Percentiles rank a stretch among this genome's conserved stretches.
These are phyloP conservation scores for Carollia perspicillata DNA, from an alignment of 2,113 vertebrate species.

Conservation along the genomic window DNA sequence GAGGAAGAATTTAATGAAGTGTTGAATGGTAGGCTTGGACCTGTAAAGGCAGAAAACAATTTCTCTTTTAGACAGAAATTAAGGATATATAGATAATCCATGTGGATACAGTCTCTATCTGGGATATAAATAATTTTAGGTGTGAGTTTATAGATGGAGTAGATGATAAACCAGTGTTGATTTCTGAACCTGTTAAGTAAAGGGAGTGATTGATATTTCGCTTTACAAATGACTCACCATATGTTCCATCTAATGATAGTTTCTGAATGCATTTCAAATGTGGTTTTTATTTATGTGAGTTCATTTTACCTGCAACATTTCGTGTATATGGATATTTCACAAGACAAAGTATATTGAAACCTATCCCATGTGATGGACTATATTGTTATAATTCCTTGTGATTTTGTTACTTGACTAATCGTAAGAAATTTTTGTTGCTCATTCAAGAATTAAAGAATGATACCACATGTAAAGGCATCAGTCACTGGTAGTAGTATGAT, in stretches of 20 bases:
- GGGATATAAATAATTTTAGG: neutral
- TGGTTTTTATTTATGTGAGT: conserved; percentile 21
- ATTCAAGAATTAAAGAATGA: neutral
- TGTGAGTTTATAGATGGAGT: neutral
- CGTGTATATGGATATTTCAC: neutral
- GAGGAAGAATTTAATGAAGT: neutral
- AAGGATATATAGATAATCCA: neutral
- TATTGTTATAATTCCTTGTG: neutral
- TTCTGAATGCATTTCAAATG: neutral
- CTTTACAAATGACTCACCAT: neutral
- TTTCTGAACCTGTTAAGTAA: neutral
- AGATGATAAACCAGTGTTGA: neutral
- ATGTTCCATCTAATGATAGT: neutral
- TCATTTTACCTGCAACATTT: neutral
- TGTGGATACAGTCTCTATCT: neutral
- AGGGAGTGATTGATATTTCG: neutral
- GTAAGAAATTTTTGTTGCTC: neutral
- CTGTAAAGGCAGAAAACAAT: neutral
- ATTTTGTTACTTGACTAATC: conserved; percentile 27
- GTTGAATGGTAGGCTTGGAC: neutral
- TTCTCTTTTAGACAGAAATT: neutral
- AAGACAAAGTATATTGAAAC: neutral
- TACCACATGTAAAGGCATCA: neutral
- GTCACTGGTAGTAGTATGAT: neutral
- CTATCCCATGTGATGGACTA: neutral